These are phyloP conservation scores for Zosterops lateralis DNA, from an alignment of 2,113 vertebrate species.

Conservation along the genomic window DNA sequence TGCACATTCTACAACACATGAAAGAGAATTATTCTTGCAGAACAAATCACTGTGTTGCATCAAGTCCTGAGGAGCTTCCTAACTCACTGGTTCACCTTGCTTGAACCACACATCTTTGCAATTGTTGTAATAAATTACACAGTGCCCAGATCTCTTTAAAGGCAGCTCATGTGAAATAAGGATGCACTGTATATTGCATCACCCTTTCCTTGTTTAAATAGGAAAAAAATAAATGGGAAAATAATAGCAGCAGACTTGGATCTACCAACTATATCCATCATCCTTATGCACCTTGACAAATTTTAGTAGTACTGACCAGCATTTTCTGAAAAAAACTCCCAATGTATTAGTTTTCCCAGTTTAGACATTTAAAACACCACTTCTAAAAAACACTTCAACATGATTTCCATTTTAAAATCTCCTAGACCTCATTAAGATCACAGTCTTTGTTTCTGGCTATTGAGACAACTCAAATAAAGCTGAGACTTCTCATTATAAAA, in stretches of 20 bases:
- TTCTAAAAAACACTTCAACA: conserved; percentile 22
- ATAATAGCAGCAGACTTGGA: not conserved
- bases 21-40: not conserved
- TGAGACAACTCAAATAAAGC: conserved; percentile 37
- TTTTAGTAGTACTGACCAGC: not conserved
- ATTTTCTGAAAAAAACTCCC: not conserved
- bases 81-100: not conserved
- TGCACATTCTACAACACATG: not conserved
- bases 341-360: not conserved
- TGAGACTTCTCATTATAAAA: conserved; percentile 53
- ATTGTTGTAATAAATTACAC: not conserved
- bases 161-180: not conserved
- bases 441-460: conserved; percentile 37
- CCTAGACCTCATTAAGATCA: conserved; percentile 51
- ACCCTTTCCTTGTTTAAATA: not conserved
- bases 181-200: not conserved
- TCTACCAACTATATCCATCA: not conserved
- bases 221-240: not conserved
- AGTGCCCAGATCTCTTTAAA: not conserved
- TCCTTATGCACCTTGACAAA: not conserved
- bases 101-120: not conserved
- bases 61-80: not conserved
- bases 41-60: not conserved
- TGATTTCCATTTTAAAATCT: conserved; percentile 46
- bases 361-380: not conserved